Evolutionary conservation across 2,888 invertebrate species (phyloP).

Genomic region (Digitonthophagus gazella): DNA sequence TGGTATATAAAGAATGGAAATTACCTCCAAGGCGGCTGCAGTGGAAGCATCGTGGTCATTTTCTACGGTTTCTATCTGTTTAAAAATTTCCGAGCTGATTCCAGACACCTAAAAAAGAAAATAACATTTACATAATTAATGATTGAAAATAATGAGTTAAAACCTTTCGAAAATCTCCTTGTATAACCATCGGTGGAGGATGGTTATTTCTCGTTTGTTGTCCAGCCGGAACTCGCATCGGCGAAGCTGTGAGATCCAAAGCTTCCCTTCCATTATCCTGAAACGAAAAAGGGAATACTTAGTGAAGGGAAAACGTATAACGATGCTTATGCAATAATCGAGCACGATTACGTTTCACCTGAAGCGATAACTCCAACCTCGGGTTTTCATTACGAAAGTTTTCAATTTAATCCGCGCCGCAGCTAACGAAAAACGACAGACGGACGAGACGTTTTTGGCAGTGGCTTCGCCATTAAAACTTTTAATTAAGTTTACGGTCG

Average conservation of each 20-base stretch:
- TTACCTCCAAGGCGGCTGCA: conserved; percentile 84
- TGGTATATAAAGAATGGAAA: conserved; percentile 13
- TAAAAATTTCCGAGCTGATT: conserved; percentile 94
- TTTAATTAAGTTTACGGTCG: conserved; percentile 10
- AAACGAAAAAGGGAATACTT: conserved; percentile 33
- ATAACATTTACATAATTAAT: too few relatives aligned
- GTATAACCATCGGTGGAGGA: conserved; percentile 77
- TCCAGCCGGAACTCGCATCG: conserved; percentile 67
- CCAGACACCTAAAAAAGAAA: conserved; percentile 75
- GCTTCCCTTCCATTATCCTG: conserved; percentile 89
- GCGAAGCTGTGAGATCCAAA: conserved; percentile 87
- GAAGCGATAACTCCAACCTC: not conserved
- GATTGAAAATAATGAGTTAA: conserved; percentile 20
- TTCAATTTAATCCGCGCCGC: not conserved
- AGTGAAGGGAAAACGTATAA: not conserved
- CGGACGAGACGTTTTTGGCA: not conserved
- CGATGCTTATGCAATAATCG: not conserved
- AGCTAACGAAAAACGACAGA: not conserved
- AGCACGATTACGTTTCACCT: not conserved
- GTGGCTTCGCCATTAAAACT: conserved; percentile 8
- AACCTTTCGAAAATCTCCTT: conserved; percentile 91
- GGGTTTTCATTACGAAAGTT: not conserved
- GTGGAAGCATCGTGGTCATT: conserved; percentile 93
- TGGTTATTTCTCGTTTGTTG: conserved; percentile 61
- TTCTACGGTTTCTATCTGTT: conserved; percentile 94